phyloP scores from a whole-genome alignment of 1,140 invertebrate genomes.

The Episyrphus balteatus region DNA sequence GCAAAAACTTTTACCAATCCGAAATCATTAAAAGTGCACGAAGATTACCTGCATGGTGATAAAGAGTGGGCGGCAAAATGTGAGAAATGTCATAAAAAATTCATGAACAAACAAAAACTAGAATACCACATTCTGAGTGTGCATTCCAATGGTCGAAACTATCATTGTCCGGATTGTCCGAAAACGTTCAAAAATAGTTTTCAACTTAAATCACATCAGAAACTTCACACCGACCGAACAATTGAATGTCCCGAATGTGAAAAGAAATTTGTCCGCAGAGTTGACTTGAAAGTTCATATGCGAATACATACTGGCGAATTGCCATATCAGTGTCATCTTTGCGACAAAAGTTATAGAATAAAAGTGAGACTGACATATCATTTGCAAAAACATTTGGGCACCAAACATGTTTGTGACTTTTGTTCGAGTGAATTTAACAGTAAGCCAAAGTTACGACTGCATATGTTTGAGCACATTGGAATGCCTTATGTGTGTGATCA shows the following conservation, averaged over 20 bases:
- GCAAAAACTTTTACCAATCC: too few relatives aligned
- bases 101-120: too few relatives aligned
- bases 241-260: constrained; percentile 3
- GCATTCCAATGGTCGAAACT: too few relatives aligned
- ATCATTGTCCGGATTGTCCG: not conserved
- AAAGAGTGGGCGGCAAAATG: too few relatives aligned
- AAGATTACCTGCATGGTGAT: too few relatives aligned
- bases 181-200: constrained; percentile 2
- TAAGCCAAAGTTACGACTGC: constrained; percentile 4
- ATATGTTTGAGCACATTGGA: constrained; percentile 8
- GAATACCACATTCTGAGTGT: too few relatives aligned
- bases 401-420: constrained; percentile 2
- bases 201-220: constrained; percentile 2
- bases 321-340: constrained; percentile 5
- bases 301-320: constrained; percentile 5
- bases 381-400: constrained; percentile 7
- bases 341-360: constrained; percentile 6
- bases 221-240: constrained; percentile 3
- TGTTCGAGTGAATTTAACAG: constrained; percentile 3
- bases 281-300: constrained; percentile 7
- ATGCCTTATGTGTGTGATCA: constrained; percentile 8
- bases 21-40: too few relatives aligned
- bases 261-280: constrained; percentile 3
- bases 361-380: constrained; percentile 7
- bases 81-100: too few relatives aligned